phyloP scores from a whole-genome alignment of 1,140 invertebrate species.

The Brachionus angularis region DNA sequence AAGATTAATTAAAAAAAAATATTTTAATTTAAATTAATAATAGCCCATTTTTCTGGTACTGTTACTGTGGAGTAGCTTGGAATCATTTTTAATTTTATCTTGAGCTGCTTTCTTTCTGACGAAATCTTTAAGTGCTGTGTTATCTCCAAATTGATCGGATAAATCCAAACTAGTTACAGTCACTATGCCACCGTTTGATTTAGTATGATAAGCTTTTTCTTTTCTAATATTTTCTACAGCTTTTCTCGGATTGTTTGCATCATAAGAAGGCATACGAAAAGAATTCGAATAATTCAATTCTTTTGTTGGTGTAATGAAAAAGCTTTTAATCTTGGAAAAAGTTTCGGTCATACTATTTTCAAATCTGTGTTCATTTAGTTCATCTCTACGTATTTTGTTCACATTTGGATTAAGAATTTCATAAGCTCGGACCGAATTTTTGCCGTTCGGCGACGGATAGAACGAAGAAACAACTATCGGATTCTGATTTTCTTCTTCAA shows the following conservation, averaged over 20 bases:
- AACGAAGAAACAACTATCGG: constrained; percentile 40
- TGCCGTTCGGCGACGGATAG: constrained; percentile 14
- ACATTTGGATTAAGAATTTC: constrained; percentile 38
- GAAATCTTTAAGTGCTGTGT: constrained; percentile 15
- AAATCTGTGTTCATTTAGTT: constrained; percentile 7
- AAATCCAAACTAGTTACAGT: constrained; percentile 17
- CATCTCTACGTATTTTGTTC: constrained; percentile 11
- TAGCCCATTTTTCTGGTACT: neutral
- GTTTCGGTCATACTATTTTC: neutral
- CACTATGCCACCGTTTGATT: constrained; percentile 25
- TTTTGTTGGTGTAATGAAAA: constrained; percentile 8
- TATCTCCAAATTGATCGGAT: constrained; percentile 26
- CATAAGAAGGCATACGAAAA: neutral
- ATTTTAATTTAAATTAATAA: neutral
- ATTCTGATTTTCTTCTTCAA: too few species aligned
- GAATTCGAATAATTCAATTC: constrained; percentile 14
- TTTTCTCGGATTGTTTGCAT: neutral
- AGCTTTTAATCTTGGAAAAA: neutral
- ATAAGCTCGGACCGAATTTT: constrained; percentile 17
- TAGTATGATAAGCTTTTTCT: constrained; percentile 25
- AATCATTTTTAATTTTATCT: constrained; percentile 15
- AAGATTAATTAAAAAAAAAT: neutral
- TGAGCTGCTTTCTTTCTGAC: constrained; percentile 1
- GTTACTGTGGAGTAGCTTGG: neutral
- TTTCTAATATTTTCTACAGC: constrained; percentile 9